phyloP scores from a whole-genome alignment of 2,113 vertebrate species.

The Oncorhynchus masou region DNA sequence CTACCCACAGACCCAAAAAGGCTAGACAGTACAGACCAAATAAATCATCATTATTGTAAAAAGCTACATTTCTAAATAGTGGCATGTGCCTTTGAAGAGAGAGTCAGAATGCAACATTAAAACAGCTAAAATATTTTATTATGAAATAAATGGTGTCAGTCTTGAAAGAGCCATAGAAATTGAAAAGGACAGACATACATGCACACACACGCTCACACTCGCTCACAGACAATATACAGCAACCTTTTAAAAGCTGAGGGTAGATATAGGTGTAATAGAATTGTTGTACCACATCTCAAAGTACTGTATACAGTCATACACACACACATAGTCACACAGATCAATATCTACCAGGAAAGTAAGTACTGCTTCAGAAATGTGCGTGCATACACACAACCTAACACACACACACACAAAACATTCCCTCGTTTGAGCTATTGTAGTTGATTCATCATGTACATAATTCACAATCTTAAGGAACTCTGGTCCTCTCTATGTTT shows the following conservation, averaged over 20 bases:
- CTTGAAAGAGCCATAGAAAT: background rate
- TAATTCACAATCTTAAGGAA: slow-evolving; percentile 46
- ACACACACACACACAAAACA: slow-evolving; percentile 11
- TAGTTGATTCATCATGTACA: background rate
- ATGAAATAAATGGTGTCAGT: slow-evolving; percentile 38
- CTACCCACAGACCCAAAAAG: too few relatives aligned
- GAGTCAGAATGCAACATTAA: slow-evolving; percentile 47
- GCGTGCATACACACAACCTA: too few relatives aligned
- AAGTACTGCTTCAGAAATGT: slow-evolving; percentile 8
- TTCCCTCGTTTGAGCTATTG: slow-evolving; percentile 4
- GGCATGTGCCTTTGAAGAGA: slow-evolving; percentile 36
- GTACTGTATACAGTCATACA: background rate
- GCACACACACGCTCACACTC: slow-evolving; percentile 21
- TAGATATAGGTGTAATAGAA: too few relatives aligned
- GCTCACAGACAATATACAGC: slow-evolving; percentile 2
- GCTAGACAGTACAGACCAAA: slow-evolving; percentile 15
- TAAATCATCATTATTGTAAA: slow-evolving; percentile 51
- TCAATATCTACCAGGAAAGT: slow-evolving; percentile 14
- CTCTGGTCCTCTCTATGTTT: slow-evolving; percentile 26
- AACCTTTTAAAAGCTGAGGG: too few relatives aligned
- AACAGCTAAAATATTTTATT: slow-evolving; percentile 40
- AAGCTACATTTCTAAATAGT: slow-evolving; percentile 39
- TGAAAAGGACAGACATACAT: slow-evolving; percentile 12
- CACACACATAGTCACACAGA: background rate
- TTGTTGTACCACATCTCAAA: too few relatives aligned